These are phyloP conservation scores for Marmota monax DNA, from an alignment of 2,113 vertebrate species.

Conservation along the genomic window DNA sequence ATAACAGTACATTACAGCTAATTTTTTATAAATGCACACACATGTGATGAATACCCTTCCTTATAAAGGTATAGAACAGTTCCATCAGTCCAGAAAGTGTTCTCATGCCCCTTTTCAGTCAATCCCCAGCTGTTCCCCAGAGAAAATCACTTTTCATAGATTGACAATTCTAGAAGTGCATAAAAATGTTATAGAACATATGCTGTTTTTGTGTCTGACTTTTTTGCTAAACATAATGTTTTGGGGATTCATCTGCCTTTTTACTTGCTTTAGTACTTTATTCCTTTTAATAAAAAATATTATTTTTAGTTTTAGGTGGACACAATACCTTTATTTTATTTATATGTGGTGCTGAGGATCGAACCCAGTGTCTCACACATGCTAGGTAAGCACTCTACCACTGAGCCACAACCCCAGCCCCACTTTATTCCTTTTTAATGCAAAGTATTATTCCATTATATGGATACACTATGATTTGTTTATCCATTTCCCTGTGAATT, in stretches of 20 bases:
- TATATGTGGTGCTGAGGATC: no score
- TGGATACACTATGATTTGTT: not conserved
- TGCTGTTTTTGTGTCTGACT: not conserved
- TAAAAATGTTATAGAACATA: not conserved
- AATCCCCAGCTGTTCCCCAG: not conserved
- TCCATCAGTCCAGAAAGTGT: not conserved
- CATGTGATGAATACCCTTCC: not conserved
- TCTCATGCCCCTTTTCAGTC: not conserved
- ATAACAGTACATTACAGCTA: no score
- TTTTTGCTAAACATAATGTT: not conserved
- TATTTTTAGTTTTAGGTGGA: no score
- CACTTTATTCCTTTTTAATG: not conserved
- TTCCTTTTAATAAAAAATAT: not conserved
- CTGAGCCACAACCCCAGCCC: no score
- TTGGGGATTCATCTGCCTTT: not conserved
- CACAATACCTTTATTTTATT: no score
- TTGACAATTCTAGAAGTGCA: not conserved
- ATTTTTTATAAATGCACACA: not conserved
- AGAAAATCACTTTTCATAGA: not conserved
- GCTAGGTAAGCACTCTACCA: no score
- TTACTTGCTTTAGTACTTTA: not conserved
- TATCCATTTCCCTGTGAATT: not conserved
- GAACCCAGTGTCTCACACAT: no score
- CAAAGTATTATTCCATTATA: not conserved
- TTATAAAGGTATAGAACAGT: not conserved